Evolutionary conservation across 2,888 invertebrate genomes (phyloP).

Genomic region (Ectobius pallidus): DNA sequence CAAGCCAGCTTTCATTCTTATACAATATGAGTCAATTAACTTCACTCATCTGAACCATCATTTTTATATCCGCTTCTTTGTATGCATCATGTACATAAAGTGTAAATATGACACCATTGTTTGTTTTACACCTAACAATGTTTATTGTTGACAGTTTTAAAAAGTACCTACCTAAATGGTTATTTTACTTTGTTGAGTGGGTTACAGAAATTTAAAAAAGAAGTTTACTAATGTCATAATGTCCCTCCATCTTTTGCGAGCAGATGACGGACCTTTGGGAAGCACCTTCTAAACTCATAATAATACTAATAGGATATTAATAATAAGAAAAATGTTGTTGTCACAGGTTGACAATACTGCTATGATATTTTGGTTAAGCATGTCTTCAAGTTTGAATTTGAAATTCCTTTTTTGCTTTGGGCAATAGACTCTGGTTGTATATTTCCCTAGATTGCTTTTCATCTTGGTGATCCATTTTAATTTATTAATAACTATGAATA

Average conservation of each 20-base stretch:
- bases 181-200: conserved; percentile 48
- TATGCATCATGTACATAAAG: conserved; percentile 48
- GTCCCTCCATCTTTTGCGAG: conserved; percentile 43
- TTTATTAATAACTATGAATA: conserved; percentile 30
- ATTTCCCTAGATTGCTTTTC: conserved; percentile 40
- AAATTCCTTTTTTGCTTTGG: conserved; percentile 30
- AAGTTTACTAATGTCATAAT: conserved; percentile 38
- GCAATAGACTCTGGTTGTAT: conserved; percentile 38
- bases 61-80: conserved; percentile 48
- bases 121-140: conserved; percentile 49
- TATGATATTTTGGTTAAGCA: conserved; percentile 49
- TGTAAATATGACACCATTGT: conserved; percentile 48
- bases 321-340: conserved; percentile 1
- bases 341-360: conserved; percentile 21
- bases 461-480: conserved; percentile 35
- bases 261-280: conserved; percentile 35
- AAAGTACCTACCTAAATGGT: conserved; percentile 45
- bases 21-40: conserved; percentile 46
- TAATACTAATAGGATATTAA: conserved; percentile 1
- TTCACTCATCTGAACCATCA: conserved; percentile 44
- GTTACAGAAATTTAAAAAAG: conserved; percentile 39
- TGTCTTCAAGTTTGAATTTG: conserved; percentile 26
- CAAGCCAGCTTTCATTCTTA: conserved; percentile 44
- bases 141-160: conserved; percentile 49
- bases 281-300: conserved; percentile 25